Percentiles rank a stretch among this genome's conserved stretches.
Evolutionary conservation across 2,113 vertebrate genomes (phyloP).

Genomic region (Megaptera novaeangliae): DNA sequence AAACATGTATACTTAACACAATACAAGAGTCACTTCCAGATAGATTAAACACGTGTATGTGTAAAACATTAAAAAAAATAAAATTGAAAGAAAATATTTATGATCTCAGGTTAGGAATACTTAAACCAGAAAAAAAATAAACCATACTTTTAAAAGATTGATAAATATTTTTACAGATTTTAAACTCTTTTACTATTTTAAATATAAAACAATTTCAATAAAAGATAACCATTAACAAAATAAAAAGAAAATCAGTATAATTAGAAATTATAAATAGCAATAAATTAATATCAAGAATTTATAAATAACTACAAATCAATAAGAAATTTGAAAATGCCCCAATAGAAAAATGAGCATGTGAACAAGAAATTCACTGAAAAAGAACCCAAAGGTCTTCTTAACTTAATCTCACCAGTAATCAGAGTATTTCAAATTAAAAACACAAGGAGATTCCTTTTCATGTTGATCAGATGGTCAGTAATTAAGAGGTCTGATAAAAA

Average conservation of each 20-base stretch:
- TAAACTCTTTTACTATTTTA: neutral
- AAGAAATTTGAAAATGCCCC: neutral
- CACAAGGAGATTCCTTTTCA: neutral
- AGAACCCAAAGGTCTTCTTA: neutral
- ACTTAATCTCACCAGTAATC: neutral
- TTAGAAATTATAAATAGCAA: neutral
- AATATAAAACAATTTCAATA: neutral
- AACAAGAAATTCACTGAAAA: neutral
- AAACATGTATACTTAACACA: neutral
- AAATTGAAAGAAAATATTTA: neutral
- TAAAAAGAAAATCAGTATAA: neutral
- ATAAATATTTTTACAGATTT: neutral
- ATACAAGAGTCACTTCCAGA: neutral
- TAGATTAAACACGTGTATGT: neutral
- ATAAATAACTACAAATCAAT: neutral
- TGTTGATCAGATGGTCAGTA: neutral
- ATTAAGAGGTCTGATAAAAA: neutral
- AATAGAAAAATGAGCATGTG: neutral
- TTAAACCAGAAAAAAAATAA: neutral
- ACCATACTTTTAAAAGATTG: neutral
- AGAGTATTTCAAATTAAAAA: neutral
- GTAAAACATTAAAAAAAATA: neutral
- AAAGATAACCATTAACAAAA: neutral
- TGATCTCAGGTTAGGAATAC: neutral
- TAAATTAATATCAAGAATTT: neutral